These are phyloP conservation scores for Eurytoma californica DNA, from an alignment of 2,888 invertebrate genomes.

Conservation along the genomic window DNA sequence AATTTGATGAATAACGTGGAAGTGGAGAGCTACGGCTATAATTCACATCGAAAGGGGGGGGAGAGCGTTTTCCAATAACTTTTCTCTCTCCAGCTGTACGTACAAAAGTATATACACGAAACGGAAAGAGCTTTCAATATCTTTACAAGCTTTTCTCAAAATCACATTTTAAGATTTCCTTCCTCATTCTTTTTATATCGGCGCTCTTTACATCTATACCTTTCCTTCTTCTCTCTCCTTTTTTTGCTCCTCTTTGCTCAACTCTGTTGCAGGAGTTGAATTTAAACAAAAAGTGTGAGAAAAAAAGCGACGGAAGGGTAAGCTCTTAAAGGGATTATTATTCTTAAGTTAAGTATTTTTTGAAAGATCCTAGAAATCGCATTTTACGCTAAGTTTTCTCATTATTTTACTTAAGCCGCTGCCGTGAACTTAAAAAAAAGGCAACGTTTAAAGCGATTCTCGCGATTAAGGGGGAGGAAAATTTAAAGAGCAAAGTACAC, in stretches of 20 bases:
- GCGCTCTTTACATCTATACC: neutral
- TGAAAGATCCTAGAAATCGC: conserved; percentile 39
- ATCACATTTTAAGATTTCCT: conserved; percentile 45
- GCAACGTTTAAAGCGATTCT: conserved; percentile 29
- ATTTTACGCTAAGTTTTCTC: conserved; percentile 42
- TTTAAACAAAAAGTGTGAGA: conserved; percentile 12
- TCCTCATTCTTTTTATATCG: neutral
- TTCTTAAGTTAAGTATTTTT: conserved; percentile 47
- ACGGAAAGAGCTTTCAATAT: conserved; percentile 4
- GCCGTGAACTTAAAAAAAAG: neutral
- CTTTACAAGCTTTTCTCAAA: conserved; percentile 35
- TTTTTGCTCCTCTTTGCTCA: neutral
- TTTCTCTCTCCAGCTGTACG: neutral
- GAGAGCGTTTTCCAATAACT: conserved; percentile 34
- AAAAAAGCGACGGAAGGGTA: neutral
- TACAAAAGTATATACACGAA: neutral
- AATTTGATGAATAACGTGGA: too few relatives aligned
- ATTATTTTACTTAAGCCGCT: conserved; percentile 43
- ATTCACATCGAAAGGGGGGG: conserved; percentile 6
- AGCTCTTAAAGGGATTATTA: conserved; percentile 42
- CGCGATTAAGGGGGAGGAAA: conserved; percentile 9
- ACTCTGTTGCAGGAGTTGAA: conserved; percentile 6
- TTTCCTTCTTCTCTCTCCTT: neutral
- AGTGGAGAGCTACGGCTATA: neutral
- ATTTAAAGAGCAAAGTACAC: neutral